A percentile compares a stretch with the other conserved stretches of the same genome.
Evolutionary conservation across 2,113 vertebrate species (phyloP).

Genomic region (Bagarius yarrelli): DNA sequence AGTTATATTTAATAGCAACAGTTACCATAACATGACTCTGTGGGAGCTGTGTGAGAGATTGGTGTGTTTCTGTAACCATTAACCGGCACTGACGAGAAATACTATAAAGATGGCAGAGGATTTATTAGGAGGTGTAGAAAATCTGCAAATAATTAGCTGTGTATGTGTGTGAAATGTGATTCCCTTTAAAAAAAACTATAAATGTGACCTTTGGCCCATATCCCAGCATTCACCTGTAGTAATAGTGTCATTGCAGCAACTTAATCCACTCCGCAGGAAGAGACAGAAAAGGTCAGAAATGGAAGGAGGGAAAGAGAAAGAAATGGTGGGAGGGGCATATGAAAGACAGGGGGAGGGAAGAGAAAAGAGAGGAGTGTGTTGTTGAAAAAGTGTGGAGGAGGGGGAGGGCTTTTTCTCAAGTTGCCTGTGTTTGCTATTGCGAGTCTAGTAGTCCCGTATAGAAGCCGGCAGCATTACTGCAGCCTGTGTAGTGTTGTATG

Average conservation of each 20-base stretch:
- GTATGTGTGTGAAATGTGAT: conserved; percentile 54
- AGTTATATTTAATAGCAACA: conserved; percentile 40
- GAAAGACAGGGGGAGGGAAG: conserved; percentile 46
- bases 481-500: conserved; percentile 34
- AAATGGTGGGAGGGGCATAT: conserved; percentile 22
- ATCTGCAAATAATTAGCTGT: background rate
- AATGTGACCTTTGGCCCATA: conserved; percentile 67
- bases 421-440: conserved; percentile 53
- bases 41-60: background rate
- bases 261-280: conserved; percentile 44
- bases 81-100: background rate
- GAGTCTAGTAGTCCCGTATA: conserved; percentile 16
- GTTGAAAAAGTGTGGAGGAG: conserved; percentile 61
- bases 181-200: conserved; percentile 51
- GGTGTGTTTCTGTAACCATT: background rate
- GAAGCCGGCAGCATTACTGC: conserved; percentile 28
- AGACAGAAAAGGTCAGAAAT: conserved; percentile 52
- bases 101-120: background rate
- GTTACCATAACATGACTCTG: conserved; percentile 37
- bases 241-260: conserved; percentile 55
- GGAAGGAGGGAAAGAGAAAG: conserved; percentile 41
- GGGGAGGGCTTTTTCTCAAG: conserved; percentile 62
- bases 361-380: conserved; percentile 45
- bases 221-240: conserved; percentile 76
- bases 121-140: conserved; percentile 33